Evolutionary conservation across 2,888 invertebrate species (phyloP), one percentile per base, ranked within the genome.

Genomic region (Sesia bembeciformis): DNA sequence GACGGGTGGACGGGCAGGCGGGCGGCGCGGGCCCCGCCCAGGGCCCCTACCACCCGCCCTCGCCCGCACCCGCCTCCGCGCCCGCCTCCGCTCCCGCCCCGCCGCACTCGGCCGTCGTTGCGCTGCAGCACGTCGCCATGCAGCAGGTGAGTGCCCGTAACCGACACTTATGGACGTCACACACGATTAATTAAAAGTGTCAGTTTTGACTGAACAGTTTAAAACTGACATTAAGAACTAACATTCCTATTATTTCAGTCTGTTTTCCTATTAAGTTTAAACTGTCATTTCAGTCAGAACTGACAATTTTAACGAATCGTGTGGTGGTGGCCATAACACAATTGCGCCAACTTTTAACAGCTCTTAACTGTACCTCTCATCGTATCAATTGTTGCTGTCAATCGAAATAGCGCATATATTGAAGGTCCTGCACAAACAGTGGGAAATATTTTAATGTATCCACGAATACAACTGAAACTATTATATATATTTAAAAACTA

Each of bases 1-100:
- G 96, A 57, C 92, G 95, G 75, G 92, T 94, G 62, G 95, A 95
- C 87, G 83, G 23, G 5, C n/a, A 46, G 7, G 46, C 23, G 46
- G 46, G 79, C 58, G 76, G 78, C 57, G 63, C 66, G 55, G 62
- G 66, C 59, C 64, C 64, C 52, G 63, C 65, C 58, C 67, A 63
- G 72, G 80, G 78, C 0, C 79, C 75, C 60, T 78, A 76, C 76
- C 81, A 77, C 67, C 80, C 78, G 55, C 77, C 76, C 49, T 59
- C 55, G 42, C 57, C 53, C 53, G 52, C 54, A 39, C 40, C 23
- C 60, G 53, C 57, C 51, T 49, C 56, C 60, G 52, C 57, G 58
- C 58, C 60, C 59, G 57, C 7, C 70, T 71, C 59, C 72, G 54
- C 58, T 56, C 60, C 54, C 49, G 75, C 75, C 73, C 76, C 54